phyloP scores from a whole-genome alignment of 2,888 invertebrate genomes.

The Acronicta psi region DNA sequence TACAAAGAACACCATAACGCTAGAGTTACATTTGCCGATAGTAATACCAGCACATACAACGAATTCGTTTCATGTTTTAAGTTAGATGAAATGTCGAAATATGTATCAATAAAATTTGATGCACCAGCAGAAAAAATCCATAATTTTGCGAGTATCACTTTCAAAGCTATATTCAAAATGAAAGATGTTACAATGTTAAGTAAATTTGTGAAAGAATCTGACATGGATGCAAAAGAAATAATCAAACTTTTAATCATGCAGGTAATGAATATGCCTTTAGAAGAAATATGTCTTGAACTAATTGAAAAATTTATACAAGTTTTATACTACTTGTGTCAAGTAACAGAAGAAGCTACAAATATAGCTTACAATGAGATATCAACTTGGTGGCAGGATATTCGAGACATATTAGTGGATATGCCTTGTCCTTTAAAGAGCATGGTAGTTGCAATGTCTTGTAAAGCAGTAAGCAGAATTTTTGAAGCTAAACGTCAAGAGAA shows the following conservation, averaged over 20 bases:
- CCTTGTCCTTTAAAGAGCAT: conserved; percentile 93
- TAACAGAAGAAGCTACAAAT: conserved; percentile 89
- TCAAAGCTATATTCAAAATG: conserved; percentile 84
- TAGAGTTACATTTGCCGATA: conserved; percentile 89
- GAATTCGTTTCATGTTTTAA: conserved; percentile 89
- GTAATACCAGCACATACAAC: conserved; percentile 81
- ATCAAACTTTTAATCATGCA: conserved; percentile 92
- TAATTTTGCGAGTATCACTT: conserved; percentile 73
- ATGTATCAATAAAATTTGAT: conserved; percentile 70
- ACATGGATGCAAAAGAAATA: conserved; percentile 89
- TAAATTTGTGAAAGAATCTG: conserved; percentile 70
- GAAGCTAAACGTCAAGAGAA: conserved; percentile 80
- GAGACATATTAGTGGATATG: conserved; percentile 92
- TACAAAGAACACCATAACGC: conserved; percentile 77
- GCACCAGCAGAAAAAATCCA: conserved; percentile 70
- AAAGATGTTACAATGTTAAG: conserved; percentile 66
- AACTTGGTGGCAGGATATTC: conserved; percentile 94
- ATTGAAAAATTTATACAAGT: conserved; percentile 92
- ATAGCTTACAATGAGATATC: conserved; percentile 92
- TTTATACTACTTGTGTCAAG: conserved; percentile 90
- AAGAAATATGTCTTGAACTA: conserved; percentile 86
- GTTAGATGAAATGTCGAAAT: conserved; percentile 73
- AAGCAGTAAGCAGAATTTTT: conserved; percentile 91
- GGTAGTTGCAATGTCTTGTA: conserved; percentile 95
- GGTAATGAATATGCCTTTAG: conserved; percentile 91